Percentiles rank a stretch among this genome's conserved stretches.
Evolutionary conservation across 2,888 invertebrate species (phyloP).

Genomic region (Alloscopus bannaensis): DNA sequence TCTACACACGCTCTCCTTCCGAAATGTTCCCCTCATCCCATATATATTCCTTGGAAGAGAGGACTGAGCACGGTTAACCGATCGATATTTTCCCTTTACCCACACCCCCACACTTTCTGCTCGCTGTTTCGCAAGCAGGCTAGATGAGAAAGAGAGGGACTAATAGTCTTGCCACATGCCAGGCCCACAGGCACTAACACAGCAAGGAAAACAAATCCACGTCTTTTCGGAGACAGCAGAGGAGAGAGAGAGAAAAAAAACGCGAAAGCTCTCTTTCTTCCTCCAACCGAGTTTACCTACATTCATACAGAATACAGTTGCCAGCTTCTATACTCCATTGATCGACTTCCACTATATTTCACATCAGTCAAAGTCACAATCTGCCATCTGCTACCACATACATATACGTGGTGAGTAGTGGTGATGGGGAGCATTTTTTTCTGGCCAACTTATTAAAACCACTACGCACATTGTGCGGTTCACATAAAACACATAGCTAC

Average conservation of each 20-base stretch:
- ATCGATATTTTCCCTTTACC: conserved; percentile 61
- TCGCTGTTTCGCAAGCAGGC: conserved; percentile 39
- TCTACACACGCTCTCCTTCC: too few species aligned
- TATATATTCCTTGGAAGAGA: not conserved
- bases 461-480: not conserved
- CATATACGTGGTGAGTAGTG: conserved; percentile 14
- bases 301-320: conserved; percentile 24
- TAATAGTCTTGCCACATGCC: conserved; percentile 62
- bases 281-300: too few species aligned
- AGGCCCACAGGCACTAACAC: conserved; percentile 40
- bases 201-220: conserved; percentile 53
- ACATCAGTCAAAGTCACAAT: conserved; percentile 57
- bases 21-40: too few species aligned
- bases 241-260: conserved; percentile 12
- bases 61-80: conserved; percentile 22
- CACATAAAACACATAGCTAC: not conserved
- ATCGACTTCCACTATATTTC: conserved; percentile 19
- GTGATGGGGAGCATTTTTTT: too few species aligned
- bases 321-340: conserved; percentile 14
- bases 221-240: conserved; percentile 35
- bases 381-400: conserved; percentile 51
- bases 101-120: conserved; percentile 63
- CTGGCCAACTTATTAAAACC: not conserved
- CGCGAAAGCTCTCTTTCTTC: conserved; percentile 22
- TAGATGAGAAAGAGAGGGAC: conserved; percentile 43